phyloP scores from a whole-genome alignment of 2,797 vertebrate genomes.

The Lindbergichthys nudifrons region DNA sequence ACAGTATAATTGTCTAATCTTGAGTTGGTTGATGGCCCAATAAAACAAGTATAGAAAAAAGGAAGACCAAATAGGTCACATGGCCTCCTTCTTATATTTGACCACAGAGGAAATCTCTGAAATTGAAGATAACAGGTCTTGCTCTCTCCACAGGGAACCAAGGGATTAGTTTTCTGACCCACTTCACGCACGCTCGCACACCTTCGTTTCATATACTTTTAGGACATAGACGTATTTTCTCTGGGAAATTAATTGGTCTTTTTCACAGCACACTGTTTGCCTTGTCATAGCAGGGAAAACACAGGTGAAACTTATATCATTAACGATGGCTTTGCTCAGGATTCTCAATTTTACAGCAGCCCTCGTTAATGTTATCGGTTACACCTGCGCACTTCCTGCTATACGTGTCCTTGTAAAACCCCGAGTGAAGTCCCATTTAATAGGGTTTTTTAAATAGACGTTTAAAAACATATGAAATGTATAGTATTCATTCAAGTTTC shows the following conservation, averaged over 20 bases:
- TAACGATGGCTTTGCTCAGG: background rate
- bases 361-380: too few relatives aligned
- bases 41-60: slow-evolving; percentile 51
- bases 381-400: too few relatives aligned
- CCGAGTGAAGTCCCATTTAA: background rate
- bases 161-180: slow-evolving; percentile 75
- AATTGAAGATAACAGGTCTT: slow-evolving; percentile 74
- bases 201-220: too few relatives aligned
- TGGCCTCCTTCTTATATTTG: slow-evolving; percentile 60
- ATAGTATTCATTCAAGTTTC: background rate
- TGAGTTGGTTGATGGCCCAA: slow-evolving; percentile 56
- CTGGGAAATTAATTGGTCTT: too few relatives aligned
- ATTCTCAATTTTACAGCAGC: too few relatives aligned
- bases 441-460: background rate
- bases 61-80: slow-evolving; percentile 54
- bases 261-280: too few relatives aligned
- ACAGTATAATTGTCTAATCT: slow-evolving; percentile 16
- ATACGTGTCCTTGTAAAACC: slow-evolving; percentile 28
- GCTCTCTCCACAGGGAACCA: slow-evolving; percentile 64
- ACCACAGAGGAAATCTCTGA: slow-evolving; percentile 76
- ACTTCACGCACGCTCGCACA: slow-evolving; percentile 59
- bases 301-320: too few relatives aligned
- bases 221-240: too few relatives aligned
- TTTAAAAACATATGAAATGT: background rate
- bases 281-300: too few relatives aligned